phyloP scores from a whole-genome alignment of 2,797 vertebrate species.

The Eutrigla gurnardus region DNA sequence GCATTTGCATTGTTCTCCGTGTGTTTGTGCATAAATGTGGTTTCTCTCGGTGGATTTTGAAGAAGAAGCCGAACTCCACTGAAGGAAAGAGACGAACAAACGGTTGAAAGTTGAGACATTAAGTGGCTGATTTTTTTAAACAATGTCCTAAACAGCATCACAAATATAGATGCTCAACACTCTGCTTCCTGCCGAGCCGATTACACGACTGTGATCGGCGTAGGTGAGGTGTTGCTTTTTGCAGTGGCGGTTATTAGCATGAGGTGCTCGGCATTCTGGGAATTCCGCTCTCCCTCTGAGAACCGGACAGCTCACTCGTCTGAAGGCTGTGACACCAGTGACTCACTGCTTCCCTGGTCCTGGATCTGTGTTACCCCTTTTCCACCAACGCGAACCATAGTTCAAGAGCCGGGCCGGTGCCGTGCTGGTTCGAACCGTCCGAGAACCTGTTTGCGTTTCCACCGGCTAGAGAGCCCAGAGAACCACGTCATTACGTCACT shows the following conservation, averaged over 20 bases:
- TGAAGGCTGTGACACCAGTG: conserved; percentile 65
- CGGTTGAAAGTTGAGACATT: too few species aligned
- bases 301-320: conserved; percentile 50
- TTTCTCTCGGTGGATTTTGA: conserved; percentile 7
- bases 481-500: too few species aligned
- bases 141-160: background rate
- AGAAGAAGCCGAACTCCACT: background rate
- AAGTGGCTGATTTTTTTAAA: too few species aligned
- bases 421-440: too few species aligned
- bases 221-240: conserved; percentile 59
- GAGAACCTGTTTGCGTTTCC: too few species aligned
- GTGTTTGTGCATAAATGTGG: background rate
- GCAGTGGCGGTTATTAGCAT: conserved; percentile 38
- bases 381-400: too few species aligned
- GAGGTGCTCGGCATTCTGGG: conserved; percentile 61
- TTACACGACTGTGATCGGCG: conserved; percentile 55
- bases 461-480: too few species aligned
- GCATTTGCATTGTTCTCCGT: background rate
- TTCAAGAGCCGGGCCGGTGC: too few species aligned
- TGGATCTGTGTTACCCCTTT: conserved; percentile 71
- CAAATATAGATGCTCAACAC: conserved; percentile 36
- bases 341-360: conserved; percentile 71
- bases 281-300: conserved; percentile 63
- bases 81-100: too few species aligned
- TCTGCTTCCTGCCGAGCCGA: conserved; percentile 32